Base-by-base conservation (phyloP, 1,140 invertebrate species). In the Trissolcus basalis region DNA sequence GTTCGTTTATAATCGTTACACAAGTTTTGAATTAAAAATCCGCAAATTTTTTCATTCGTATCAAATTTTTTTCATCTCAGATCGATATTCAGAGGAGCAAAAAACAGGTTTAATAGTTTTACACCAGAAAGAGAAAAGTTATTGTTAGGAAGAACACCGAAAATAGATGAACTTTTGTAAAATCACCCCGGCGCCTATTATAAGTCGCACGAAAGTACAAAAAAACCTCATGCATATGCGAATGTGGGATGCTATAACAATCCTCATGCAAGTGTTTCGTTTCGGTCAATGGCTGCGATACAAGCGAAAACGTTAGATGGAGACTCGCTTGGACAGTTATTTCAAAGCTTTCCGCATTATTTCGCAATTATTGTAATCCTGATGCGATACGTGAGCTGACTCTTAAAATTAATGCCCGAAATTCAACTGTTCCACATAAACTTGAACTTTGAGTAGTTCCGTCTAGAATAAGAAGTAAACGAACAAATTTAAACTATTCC, bases 261-360 rank as follows among this genome's bases (percentile, higher is more conserved):
- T 64, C 59, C 44, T 60, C 44, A 56, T 32, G 48, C 54, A 65
- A 69, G 65, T 61, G 35, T 14, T 59, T 63, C 19, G 72, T 75
- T 70, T 77, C 74, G 74, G 74, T 77, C 74, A 77, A 68, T 68
- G 63, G 71, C 63, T 77, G 71, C 68, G 45, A 49, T 60, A 54
- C 48, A 72, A 68, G 58, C 53, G 58, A 58, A 72, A 58, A 77
- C 61, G 61, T 61, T 63, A 68, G 56, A 60, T 53, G 45, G 16
- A 48, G 49, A 16, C 35, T 59, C 49, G 53, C 53, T 43, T 48
- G 53, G 59, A 65, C 72, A 69, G 72, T 75, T 75, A 68, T 68
- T 69, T 49, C 59, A 51, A 54, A 63, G 72, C 56, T 69, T 60
- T 59, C 32, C 72, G 72, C 48, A 54, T 69, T 69, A 60, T 60